phyloP scores from a whole-genome alignment of 37 sponge, comb jelly and placozoan species.

The Oopsacas minuta region DNA sequence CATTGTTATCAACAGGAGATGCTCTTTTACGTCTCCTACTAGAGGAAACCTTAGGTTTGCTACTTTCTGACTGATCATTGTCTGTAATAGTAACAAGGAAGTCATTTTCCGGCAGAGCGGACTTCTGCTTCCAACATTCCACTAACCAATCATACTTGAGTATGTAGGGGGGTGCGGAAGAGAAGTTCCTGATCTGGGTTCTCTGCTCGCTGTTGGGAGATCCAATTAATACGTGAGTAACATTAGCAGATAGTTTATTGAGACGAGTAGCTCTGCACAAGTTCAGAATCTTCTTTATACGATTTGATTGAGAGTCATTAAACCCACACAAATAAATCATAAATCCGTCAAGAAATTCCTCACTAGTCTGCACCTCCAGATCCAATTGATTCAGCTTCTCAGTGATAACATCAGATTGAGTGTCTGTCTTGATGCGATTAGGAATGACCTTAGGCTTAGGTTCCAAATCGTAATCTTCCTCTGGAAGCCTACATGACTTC shows the following conservation, averaged over 20 bases:
- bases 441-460: neutral
- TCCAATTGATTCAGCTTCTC: neutral
- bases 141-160: neutral
- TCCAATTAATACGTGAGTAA: neutral
- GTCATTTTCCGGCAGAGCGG: neutral
- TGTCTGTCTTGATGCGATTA: neutral
- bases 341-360: neutral
- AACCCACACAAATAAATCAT: neutral
- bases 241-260: neutral
- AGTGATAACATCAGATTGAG: neutral
- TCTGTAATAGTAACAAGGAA: neutral
- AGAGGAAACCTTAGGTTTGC: too few relatives aligned
- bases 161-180: neutral
- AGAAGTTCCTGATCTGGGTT: neutral
- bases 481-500: neutral
- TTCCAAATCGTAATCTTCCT: neutral
- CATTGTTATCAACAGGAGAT: neutral
- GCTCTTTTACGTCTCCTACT: neutral
- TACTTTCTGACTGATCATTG: neutral
- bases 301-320: neutral
- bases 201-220: neutral
- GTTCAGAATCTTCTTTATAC: neutral
- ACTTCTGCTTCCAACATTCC: neutral
- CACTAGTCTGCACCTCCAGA: neutral
- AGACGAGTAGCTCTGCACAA: neutral